A percentile compares a stretch with the other conserved stretches of the same genome.
These are phyloP conservation scores for Dasypolia templi DNA, from an alignment of 2,888 invertebrate genomes.

Conservation along the genomic window DNA sequence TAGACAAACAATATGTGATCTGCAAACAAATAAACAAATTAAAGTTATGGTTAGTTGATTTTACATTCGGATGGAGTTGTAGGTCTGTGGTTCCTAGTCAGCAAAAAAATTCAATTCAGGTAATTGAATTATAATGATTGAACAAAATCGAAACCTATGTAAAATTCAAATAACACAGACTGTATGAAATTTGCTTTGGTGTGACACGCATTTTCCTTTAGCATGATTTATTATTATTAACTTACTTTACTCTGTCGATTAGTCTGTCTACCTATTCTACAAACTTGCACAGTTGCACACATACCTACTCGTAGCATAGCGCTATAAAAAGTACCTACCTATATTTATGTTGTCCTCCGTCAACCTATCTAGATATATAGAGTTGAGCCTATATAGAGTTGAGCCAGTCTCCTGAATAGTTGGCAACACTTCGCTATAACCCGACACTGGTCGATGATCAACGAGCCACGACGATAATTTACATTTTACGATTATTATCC, in stretches of 20 bases:
- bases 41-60: background rate
- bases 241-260: background rate
- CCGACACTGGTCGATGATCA: constrained; percentile 35
- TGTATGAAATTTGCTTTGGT: background rate
- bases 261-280: background rate
- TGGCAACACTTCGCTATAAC: constrained; percentile 23
- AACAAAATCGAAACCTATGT: background rate
- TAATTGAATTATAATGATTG: background rate
- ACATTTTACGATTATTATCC: constrained; percentile 50
- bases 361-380: background rate
- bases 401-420: constrained; percentile 13
- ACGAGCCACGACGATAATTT: constrained; percentile 40
- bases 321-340: background rate
- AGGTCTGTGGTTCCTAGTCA: background rate
- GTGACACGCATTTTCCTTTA: background rate
- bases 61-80: background rate
- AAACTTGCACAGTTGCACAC: background rate
- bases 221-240: too few species aligned
- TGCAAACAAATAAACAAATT: background rate
- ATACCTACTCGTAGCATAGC: background rate
- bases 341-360: background rate
- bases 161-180: too few species aligned
- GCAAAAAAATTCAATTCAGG: background rate
- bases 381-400: background rate
- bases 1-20: background rate